Base-by-base conservation (phyloP, 2,888 invertebrate genomes). In the Leucophenga montana region DNA sequence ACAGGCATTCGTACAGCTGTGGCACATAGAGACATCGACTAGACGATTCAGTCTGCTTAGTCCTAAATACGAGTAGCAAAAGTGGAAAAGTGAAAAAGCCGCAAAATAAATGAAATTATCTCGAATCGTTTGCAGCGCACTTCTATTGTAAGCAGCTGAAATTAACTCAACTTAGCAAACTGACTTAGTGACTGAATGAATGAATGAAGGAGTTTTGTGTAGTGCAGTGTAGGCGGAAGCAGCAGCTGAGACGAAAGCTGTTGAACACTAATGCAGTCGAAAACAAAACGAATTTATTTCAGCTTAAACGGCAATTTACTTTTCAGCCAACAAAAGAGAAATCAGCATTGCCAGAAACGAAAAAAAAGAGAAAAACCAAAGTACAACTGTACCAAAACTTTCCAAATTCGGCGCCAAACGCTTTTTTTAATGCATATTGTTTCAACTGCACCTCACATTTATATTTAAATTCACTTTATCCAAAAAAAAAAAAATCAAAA, bases 41-140 rank as follows among this genome's bases (percentile, higher is more conserved):
- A 18, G 20, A 53, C 53, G 20, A 13, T 16, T 53, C 9, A 53
- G 16, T 18, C 1, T 18, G 16, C 9, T 13, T 22, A 56, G 8
- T 14, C 8, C 13, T 13, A 59, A 59, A 39, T 16, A 33, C n/a
- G 9, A 50, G 27, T 14, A 20, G 16, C 5, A 50, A n/a, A n/a
- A n/a, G n/a, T n/a, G 33, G 27, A 66, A 53, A 53, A 66, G 50
- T 14, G 64, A 64, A 67, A 66, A 71, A 69, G 70, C 80, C 78
- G 73, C 75, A 82, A 84, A 82, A 75, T 78, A 84, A 80, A 80
- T 80, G 78, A 80, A 80, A 80, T 80, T 84, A 80, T 78, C 81
- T 77, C 74, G 71, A 70, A 67, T 57, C 27, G 57, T 4, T 8
- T 33, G 31, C 59, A 16, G 72, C 65, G 71, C 73, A 56, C 80